A percentile compares a stretch with the other conserved stretches of the same genome.
These are phyloP conservation scores for Meriones psammophilus DNA, from an alignment of 2,797 vertebrate genomes.

Conservation along the genomic window DNA sequence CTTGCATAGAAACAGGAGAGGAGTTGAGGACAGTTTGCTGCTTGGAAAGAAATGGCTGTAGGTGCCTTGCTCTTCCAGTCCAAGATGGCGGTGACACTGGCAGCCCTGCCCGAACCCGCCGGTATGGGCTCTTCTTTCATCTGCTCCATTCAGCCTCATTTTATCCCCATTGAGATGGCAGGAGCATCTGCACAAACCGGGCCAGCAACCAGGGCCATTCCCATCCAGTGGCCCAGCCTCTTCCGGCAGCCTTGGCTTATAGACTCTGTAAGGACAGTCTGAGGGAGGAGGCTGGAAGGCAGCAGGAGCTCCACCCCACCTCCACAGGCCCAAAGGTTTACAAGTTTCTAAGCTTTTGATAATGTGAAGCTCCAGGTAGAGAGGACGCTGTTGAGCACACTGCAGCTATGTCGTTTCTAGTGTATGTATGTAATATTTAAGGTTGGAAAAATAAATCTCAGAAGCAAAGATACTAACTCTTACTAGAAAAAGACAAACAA, in stretches of 20 bases:
- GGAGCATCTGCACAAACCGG: background rate
- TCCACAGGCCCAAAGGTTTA: conserved; percentile 88
- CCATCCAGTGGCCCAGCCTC: background rate
- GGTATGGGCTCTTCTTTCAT: background rate
- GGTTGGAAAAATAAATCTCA: conserved; percentile 87
- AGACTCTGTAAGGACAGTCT: background rate
- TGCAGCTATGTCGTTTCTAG: conserved; percentile 90
- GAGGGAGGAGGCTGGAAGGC: background rate
- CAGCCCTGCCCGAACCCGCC: background rate
- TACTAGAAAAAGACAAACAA: conserved; percentile 74
- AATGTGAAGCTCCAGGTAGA: conserved; percentile 92
- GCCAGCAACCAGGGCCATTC: background rate
- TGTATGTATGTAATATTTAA: conserved; percentile 95
- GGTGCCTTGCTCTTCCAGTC: conserved; percentile 70
- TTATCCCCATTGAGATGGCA: background rate
- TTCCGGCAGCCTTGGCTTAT: background rate
- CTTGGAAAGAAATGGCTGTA: conserved; percentile 3
- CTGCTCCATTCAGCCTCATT: background rate
- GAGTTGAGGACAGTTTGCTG: conserved; percentile 17
- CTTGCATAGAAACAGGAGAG: background rate
- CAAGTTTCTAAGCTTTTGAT: conserved; percentile 90
- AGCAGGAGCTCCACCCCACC: background rate
- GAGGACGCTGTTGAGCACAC: conserved; percentile 89
- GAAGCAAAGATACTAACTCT: conserved; percentile 87
- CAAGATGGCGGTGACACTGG: accelerated